phyloP scores from a whole-genome alignment of 2,888 invertebrate species.

The Eulithis prunata region DNA sequence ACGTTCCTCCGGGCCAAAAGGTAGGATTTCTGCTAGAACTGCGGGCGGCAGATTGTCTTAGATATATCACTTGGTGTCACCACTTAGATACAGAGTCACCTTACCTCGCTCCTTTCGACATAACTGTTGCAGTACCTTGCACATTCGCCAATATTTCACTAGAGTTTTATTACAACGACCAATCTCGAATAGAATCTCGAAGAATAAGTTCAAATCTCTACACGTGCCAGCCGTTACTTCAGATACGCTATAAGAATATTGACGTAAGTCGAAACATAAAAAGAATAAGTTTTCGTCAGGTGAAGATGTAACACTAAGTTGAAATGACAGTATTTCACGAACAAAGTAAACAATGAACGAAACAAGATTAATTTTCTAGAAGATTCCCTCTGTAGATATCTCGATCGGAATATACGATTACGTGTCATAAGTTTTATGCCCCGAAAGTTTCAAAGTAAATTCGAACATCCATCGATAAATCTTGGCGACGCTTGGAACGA shows the following conservation, averaged over 20 bases:
- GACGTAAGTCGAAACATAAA: constrained; percentile 20
- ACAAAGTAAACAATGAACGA: constrained; percentile 56
- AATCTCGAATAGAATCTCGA: constrained; percentile 10
- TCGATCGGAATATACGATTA: constrained; percentile 80
- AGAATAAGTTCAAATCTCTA: constrained; percentile 19
- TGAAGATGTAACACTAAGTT: constrained; percentile 40
- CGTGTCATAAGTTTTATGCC: constrained; percentile 84
- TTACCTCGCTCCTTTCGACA: constrained; percentile 40
- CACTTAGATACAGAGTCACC: constrained; percentile 55
- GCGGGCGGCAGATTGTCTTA: constrained; percentile 56
- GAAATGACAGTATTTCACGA: constrained; percentile 47
- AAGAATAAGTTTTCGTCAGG: constrained; percentile 35
- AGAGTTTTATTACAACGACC: constrained; percentile 17
- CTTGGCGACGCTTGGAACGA: constrained; percentile 83
- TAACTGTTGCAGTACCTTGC: constrained; percentile 19
- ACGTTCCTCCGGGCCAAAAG: constrained; percentile 48
- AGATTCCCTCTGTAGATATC: constrained; percentile 61
- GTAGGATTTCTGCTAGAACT: constrained; percentile 60
- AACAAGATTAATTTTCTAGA: constrained; percentile 63
- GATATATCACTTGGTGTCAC: constrained; percentile 64
- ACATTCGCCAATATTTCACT: constrained; percentile 24
- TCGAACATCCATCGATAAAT: constrained; percentile 84
- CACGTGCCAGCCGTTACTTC: constrained; percentile 22
- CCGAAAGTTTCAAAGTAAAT: constrained; percentile 83
- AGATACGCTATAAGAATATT: constrained; percentile 22